These are phyloP conservation scores for Pseudomyrmex gracilis DNA, from an alignment of 1,140 invertebrate genomes.

Conservation along the genomic window DNA sequence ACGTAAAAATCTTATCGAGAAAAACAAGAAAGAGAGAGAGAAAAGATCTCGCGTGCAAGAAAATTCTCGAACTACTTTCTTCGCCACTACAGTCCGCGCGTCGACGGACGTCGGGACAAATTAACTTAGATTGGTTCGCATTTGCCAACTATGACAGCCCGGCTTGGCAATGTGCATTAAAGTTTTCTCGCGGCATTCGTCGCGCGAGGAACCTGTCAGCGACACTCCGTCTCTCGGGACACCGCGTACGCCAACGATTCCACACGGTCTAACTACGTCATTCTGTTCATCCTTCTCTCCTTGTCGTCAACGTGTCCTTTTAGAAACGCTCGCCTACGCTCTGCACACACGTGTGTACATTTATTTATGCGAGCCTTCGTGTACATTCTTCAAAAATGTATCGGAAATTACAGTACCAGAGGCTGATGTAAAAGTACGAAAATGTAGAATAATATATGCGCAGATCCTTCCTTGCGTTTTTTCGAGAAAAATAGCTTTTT, in stretches of 20 bases:
- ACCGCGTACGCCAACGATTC: slow-evolving; percentile 2
- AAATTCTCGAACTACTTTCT: slow-evolving; percentile 1
- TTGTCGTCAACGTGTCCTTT: slow-evolving; percentile 13
- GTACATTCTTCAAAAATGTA: too few relatives aligned
- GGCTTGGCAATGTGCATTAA: slow-evolving; percentile 47
- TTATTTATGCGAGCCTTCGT: not conserved
- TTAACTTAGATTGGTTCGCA: slow-evolving; percentile 53
- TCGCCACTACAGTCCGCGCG: not conserved
- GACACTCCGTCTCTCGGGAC: slow-evolving; percentile 26
- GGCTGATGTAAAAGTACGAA: too few relatives aligned
- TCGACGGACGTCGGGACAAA: slow-evolving; percentile 30
- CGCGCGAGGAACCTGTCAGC: slow-evolving; percentile 23
- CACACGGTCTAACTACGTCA: slow-evolving; percentile 31
- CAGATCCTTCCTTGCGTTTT: too few relatives aligned
- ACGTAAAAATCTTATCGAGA: not conserved
- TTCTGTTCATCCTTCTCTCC: slow-evolving; percentile 13
- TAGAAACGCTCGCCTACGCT: slow-evolving; percentile 1
- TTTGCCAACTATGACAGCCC: slow-evolving; percentile 31
- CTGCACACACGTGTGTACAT: not conserved
- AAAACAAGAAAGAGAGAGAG: not conserved
- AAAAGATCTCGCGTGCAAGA: not conserved
- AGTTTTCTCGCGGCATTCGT: slow-evolving; percentile 30
- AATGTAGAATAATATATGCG: too few relatives aligned
- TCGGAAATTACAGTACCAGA: too few relatives aligned
- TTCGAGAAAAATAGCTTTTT: too few relatives aligned